These are phyloP conservation scores for Drosophila lacertosa DNA, from an alignment of 1,140 invertebrate genomes.

Conservation along the genomic window DNA sequence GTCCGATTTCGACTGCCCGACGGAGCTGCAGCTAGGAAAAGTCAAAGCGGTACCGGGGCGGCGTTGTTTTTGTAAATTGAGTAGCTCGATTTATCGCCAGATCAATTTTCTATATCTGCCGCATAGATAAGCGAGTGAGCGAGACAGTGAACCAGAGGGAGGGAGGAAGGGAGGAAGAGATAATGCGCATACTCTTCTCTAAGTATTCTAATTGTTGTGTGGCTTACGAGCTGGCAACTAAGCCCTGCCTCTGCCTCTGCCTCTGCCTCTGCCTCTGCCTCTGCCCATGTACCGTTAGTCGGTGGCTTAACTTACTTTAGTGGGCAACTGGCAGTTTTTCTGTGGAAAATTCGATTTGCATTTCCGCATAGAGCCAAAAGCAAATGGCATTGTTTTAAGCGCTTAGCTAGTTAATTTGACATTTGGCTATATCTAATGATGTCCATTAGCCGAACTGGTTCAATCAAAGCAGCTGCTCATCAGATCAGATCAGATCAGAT, in stretches of 20 bases:
- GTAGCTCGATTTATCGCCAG: slow-evolving; percentile 78
- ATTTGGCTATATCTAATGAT: slow-evolving; percentile 39
- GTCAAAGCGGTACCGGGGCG: slow-evolving; percentile 61
- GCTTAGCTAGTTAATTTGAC: slow-evolving; percentile 74
- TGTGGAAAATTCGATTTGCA: slow-evolving; percentile 55
- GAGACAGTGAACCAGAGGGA: neutral
- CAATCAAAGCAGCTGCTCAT: slow-evolving; percentile 22
- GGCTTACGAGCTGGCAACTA: slow-evolving; percentile 47
- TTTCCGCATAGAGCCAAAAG: slow-evolving; percentile 32
- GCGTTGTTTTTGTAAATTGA: slow-evolving; percentile 80
- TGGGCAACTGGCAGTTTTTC: slow-evolving; percentile 75
- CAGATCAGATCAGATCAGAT: slow-evolving; percentile 9
- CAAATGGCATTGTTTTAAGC: slow-evolving; percentile 51
- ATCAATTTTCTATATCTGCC: slow-evolving; percentile 80
- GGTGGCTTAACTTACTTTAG: slow-evolving; percentile 76
- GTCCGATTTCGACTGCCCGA: neutral
- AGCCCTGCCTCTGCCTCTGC: slow-evolving; percentile 31
- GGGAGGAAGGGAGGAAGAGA: too few species aligned
- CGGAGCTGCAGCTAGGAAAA: slow-evolving; percentile 45
- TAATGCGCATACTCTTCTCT: slow-evolving; percentile 14
- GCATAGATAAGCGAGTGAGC: slow-evolving; percentile 58
- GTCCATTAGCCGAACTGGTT: slow-evolving; percentile 26
- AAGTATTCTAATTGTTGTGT: slow-evolving; percentile 65
- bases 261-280: slow-evolving; percentile 11
- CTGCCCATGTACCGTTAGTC: neutral